Conservation (phyloP, 1,140 invertebrate species). For the Hyles vespertilio region DNA sequence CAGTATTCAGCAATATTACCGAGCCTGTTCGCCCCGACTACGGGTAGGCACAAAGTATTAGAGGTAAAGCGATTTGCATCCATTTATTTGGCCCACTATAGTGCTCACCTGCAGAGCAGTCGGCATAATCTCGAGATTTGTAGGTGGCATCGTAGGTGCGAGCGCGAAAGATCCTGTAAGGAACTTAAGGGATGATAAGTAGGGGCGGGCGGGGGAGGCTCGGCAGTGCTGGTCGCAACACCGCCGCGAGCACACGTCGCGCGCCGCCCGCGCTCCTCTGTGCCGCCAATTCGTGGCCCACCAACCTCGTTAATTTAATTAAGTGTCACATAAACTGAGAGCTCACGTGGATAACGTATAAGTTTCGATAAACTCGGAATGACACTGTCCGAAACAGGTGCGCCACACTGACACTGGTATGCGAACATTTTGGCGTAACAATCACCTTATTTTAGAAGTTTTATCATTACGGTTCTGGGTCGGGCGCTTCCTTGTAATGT, state of each 20-base stretch:
- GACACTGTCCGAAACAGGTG: conserved; percentile 30
- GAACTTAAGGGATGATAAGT: conserved; percentile 44
- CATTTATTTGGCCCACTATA: no score
- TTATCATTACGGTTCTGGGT: conserved; percentile 14
- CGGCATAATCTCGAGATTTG: conserved; percentile 43
- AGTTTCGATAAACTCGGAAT: conserved; percentile 43
- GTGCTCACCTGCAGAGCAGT: conserved; percentile 51
- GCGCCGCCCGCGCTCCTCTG: conserved; percentile 21
- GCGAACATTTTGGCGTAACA: conserved; percentile 26
- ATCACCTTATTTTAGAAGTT: conserved; percentile 19
- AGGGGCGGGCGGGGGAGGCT: conserved; percentile 41
- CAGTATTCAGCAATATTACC: no score
- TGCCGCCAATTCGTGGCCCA: conserved; percentile 11
- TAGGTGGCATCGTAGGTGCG: conserved; percentile 49
- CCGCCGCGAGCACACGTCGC: conserved; percentile 52
- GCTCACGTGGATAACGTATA: conserved; percentile 48
- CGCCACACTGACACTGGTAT: conserved; percentile 34
- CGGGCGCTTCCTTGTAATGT: no score
- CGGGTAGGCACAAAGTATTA: no score
- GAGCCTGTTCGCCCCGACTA: no score
- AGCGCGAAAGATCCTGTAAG: conserved; percentile 40
- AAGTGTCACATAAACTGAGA: conserved; percentile 60
- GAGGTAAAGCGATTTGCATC: no score
- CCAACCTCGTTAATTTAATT: conserved; percentile 53
- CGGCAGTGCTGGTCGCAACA: conserved; percentile 57